Base-by-base conservation (phyloP, 2,888 invertebrate species). In the Eupithecia exiguata region DNA sequence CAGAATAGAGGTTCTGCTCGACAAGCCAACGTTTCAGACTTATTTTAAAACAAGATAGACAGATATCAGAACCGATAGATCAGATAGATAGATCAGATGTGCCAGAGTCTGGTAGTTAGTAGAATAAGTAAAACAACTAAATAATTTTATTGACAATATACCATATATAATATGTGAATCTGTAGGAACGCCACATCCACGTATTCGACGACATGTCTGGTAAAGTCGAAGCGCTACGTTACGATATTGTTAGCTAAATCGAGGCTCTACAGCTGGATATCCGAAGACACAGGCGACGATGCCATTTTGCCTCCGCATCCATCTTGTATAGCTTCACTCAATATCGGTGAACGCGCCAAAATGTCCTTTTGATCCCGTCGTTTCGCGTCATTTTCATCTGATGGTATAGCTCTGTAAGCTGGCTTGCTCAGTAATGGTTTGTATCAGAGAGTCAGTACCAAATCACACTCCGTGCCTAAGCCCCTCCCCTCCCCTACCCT, bases 231-330 rank as follows among this genome's bases (percentile, higher is more conserved):
- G 58, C 79, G 82, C 83, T 79, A 81, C 84, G 87, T 78, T 83
- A 83, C 81, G 82, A 88, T 87, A 89, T 87, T 86, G 87, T 86
- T 80, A 82, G 84, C 84, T 86, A 87, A 87, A 84, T 82, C 84
- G 83, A 81, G 85, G 84, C 82, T 86, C 81, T 75, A 78, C 81
- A 79, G 83, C 78, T 21, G 77, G 79, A 76, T 78, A 77, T 72
- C 72, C 73, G 78, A 74, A 66, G 77, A 76, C 78, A 74, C 68
- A 73, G 76, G 77, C 77, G 71, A 77, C 76, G n/a, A n/a, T n/a
- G 79, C 79, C 76, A 75, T 78, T 74, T 78, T 73, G 74, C 65
- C 65, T 74, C 74, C 75, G 75, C 80, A 79, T 81, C 74, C 79
- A 75, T 82, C 80, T 75, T 68, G 77, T 71, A 62, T 70, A 74